Percentiles rank a stretch among this genome's conserved stretches.
Conservation (phyloP, 2,888 invertebrate genomes). For the Palloptera scutellata region DNA sequence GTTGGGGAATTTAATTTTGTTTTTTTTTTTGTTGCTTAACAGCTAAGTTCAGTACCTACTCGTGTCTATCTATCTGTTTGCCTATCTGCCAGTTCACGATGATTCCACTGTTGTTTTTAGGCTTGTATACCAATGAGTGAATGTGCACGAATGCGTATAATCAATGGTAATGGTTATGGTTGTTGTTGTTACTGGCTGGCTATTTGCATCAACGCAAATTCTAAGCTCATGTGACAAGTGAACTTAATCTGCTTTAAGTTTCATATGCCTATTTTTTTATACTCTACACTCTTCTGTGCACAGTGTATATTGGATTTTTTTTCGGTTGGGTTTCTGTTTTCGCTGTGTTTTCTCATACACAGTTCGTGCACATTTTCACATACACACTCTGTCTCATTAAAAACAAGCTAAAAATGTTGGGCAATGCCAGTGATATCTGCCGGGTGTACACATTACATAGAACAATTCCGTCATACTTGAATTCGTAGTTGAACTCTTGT, state of each 20-base stretch:
- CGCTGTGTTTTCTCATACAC: no score
- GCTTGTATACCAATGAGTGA: conserved; percentile 39
- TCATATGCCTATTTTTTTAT: no score
- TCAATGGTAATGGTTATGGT: conserved; percentile 25
- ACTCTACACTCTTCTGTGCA: no score
- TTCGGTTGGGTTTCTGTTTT: no score
- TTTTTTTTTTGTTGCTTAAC: no score
- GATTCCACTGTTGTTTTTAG: background rate
- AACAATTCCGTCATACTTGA: background rate
- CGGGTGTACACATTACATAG: background rate
- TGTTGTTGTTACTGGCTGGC: conserved; percentile 2
- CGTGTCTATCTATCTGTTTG: background rate
- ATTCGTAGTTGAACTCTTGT: conserved; percentile 2
- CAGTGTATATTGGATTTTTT: no score
- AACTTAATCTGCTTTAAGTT: conserved; percentile 22
- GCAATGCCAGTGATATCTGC: background rate
- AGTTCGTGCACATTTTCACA: no score
- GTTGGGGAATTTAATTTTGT: no score
- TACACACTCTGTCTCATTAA: no score
- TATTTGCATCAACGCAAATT: conserved; percentile 25
- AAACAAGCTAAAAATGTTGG: no score
- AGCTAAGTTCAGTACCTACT: no score
- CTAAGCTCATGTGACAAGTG: conserved; percentile 23
- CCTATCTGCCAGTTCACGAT: background rate
- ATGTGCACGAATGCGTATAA: conserved; percentile 43